phyloP scores from a whole-genome alignment of 2,888 invertebrate genomes.

The Incurvaria masculella region DNA sequence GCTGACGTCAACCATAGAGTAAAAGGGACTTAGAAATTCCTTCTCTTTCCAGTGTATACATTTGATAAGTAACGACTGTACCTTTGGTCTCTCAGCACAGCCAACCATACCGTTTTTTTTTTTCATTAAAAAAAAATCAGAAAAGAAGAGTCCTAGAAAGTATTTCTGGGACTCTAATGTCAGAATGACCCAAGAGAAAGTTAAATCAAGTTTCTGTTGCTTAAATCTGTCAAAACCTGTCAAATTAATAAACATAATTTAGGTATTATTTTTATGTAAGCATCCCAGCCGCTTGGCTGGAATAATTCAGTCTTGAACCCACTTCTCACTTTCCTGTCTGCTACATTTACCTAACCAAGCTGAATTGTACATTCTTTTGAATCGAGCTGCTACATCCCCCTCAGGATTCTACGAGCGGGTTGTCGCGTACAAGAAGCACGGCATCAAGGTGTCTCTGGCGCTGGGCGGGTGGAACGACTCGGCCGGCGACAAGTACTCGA shows the following conservation, averaged over 20 bases:
- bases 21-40: no score
- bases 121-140: no score
- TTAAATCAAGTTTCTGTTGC: no score
- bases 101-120: no score
- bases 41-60: no score
- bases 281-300: not conserved
- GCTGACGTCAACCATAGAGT: no score
- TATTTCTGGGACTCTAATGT: not conserved
- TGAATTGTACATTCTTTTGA: not conserved
- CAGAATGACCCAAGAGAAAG: no score
- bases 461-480: slow-evolving; percentile 97
- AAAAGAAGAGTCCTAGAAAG: not conserved
- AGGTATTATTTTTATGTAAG: not conserved
- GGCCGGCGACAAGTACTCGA: slow-evolving; percentile 84
- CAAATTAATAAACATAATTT: slow-evolving; percentile 6
- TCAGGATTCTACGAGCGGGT: slow-evolving; percentile 82
- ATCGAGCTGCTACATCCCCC: no score
- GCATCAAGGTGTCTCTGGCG: slow-evolving; percentile 81
- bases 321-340: not conserved
- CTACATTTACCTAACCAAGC: not conserved
- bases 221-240: no score
- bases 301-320: not conserved
- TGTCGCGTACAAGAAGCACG: slow-evolving; percentile 70
- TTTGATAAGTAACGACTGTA: no score
- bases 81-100: no score